Conservation (phyloP, 2,797 vertebrate genomes). For the Trichosurus vulpecula region DNA sequence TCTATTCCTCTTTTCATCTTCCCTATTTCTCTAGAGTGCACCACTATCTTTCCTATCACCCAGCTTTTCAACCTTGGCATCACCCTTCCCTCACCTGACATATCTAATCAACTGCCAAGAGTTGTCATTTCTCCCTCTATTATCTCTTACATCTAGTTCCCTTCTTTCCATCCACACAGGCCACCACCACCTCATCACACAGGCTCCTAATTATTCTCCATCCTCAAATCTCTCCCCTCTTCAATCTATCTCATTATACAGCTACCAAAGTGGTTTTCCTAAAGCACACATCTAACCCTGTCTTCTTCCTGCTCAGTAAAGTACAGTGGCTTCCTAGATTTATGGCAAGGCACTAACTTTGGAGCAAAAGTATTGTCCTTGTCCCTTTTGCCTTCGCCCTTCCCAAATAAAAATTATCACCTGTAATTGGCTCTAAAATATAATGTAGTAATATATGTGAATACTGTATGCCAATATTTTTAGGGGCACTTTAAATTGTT, state of each 20-base stretch:
- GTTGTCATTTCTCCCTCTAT: background rate
- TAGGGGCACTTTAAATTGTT: background rate
- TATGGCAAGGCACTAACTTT: background rate
- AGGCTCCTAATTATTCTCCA: background rate
- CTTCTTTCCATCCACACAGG: background rate
- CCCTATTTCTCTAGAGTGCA: background rate
- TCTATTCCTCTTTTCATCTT: background rate
- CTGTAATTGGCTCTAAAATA: background rate
- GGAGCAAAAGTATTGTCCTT: background rate
- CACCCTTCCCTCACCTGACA: background rate
- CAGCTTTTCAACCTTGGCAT: background rate
- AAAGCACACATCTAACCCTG: background rate
- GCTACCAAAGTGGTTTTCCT: background rate
- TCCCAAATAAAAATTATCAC: background rate
- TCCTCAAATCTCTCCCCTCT: background rate
- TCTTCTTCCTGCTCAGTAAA: background rate
- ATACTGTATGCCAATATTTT: background rate
- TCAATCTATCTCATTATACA: background rate
- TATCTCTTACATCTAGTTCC: background rate
- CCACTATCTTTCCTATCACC: background rate
- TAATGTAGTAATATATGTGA: background rate
- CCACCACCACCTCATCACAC: background rate
- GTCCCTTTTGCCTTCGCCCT: background rate
- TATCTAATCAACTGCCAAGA: background rate
- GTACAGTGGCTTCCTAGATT: background rate